Percentiles rank a stretch among this genome's conserved stretches.
Evolutionary conservation across 2,797 vertebrate species (phyloP).

Genomic region (Sebastes minor): DNA sequence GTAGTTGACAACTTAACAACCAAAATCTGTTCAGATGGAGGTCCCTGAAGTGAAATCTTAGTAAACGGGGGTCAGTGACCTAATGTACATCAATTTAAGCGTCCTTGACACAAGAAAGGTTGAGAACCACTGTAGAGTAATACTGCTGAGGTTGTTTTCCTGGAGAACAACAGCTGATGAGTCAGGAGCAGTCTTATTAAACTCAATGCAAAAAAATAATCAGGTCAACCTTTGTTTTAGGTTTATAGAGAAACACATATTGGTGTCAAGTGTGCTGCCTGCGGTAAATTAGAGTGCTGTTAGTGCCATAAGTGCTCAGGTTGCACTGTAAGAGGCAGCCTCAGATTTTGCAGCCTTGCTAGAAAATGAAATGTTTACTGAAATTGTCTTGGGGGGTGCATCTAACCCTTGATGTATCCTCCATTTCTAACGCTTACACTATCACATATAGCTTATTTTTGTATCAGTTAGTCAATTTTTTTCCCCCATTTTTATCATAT

Average conservation of each 20-base stretch:
- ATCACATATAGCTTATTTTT: not conserved
- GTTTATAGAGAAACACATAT: not conserved
- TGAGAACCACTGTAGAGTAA: not conserved
- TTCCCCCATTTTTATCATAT: no score
- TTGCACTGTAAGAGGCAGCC: not conserved
- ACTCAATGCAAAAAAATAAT: not conserved
- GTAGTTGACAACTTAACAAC: no score
- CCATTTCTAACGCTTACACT: not conserved
- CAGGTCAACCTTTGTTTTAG: not conserved
- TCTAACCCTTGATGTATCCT: not conserved
- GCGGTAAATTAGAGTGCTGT: not conserved
- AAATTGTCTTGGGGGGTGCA: fast-evolving
- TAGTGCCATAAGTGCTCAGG: not conserved
- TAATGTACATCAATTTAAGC: no score
- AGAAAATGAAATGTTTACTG: not conserved
- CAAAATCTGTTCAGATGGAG: no score
- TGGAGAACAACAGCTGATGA: not conserved
- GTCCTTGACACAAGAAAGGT: no score
- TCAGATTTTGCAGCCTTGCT: not conserved
- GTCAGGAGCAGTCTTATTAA: not conserved
- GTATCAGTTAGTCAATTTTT: not conserved
- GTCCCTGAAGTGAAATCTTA: no score
- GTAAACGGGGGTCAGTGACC: no score
- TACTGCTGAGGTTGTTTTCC: not conserved
- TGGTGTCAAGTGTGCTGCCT: not conserved